A percentile compares a stretch with the other conserved stretches of the same genome.
Conservation (phyloP, 2,113 vertebrate genomes). For the Willisornis vidua region DNA sequence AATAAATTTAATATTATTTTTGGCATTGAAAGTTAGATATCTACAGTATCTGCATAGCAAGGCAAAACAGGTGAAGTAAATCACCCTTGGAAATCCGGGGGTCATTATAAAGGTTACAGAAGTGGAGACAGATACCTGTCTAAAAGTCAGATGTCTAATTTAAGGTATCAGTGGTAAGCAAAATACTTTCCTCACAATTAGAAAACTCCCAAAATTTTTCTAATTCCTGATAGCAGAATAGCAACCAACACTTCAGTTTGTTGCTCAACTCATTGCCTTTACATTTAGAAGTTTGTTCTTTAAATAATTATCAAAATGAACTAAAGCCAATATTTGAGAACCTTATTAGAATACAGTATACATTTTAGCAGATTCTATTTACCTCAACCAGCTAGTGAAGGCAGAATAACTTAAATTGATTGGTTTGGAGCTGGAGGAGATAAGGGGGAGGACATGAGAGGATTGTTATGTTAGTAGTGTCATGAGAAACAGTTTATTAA, state of each 20-base stretch:
- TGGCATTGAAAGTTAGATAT: neutral
- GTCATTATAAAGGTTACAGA: neutral
- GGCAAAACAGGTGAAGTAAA: neutral
- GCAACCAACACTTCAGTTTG: neutral
- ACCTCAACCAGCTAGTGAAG: neutral
- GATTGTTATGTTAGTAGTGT: neutral
- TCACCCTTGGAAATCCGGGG: neutral
- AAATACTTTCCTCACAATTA: neutral
- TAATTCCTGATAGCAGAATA: neutral
- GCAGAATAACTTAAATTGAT: neutral
- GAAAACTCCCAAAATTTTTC: neutral
- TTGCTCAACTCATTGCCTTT: neutral
- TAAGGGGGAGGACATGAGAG: neutral
- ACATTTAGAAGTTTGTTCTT: neutral
- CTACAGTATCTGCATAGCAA: neutral
- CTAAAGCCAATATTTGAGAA: neutral
- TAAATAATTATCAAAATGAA: neutral
- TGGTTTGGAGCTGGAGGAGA: neutral
- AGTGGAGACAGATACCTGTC: neutral
- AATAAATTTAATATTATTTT: neutral
- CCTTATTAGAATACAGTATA: neutral
- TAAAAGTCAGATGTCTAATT: neutral
- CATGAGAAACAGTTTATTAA: neutral
- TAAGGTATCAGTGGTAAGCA: neutral
- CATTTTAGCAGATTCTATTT: neutral